These are phyloP conservation scores for Campylomormyrus numenius DNA, from an alignment of 2,113 vertebrate genomes.

Conservation along the genomic window DNA sequence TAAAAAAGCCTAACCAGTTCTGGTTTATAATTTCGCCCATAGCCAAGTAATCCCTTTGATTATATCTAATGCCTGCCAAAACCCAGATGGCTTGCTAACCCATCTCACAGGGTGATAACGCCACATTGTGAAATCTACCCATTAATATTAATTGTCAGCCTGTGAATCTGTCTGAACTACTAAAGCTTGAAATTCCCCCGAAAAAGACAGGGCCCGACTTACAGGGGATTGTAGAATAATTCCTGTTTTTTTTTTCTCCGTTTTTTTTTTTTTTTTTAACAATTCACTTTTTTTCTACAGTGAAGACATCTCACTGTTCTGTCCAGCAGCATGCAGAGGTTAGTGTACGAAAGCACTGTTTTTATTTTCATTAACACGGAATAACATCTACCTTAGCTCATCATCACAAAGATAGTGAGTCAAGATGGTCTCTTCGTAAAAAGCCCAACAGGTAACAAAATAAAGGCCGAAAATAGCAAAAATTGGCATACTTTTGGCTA, in stretches of 20 bases:
- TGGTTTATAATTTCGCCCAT: constrained; percentile 76
- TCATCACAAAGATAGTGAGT: neutral
- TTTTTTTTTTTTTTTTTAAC: neutral
- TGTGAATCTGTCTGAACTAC: constrained; percentile 78
- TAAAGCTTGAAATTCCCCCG: constrained; percentile 78
- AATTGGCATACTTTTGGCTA: neutral
- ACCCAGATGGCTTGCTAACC: constrained; percentile 89
- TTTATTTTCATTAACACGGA: neutral
- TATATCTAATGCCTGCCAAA: constrained; percentile 96
- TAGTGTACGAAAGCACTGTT: neutral
- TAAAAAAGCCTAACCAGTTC: constrained; percentile 65
- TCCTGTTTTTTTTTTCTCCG: constrained; percentile 59
- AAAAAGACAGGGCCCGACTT: constrained; percentile 72
- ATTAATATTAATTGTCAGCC: constrained; percentile 92
- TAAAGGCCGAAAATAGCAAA: neutral
- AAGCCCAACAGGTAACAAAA: neutral
- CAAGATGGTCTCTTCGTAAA: neutral
- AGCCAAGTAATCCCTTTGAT: constrained; percentile 95
- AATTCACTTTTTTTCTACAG: neutral
- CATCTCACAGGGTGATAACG: constrained; percentile 92
- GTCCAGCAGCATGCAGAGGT: neutral
- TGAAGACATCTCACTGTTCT: neutral
- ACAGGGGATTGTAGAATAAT: constrained; percentile 82
- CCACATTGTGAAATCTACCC: constrained; percentile 85
- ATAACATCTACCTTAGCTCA: neutral